Conservation (phyloP, 2,113 vertebrate genomes). For the Lophius piscatorius region DNA sequence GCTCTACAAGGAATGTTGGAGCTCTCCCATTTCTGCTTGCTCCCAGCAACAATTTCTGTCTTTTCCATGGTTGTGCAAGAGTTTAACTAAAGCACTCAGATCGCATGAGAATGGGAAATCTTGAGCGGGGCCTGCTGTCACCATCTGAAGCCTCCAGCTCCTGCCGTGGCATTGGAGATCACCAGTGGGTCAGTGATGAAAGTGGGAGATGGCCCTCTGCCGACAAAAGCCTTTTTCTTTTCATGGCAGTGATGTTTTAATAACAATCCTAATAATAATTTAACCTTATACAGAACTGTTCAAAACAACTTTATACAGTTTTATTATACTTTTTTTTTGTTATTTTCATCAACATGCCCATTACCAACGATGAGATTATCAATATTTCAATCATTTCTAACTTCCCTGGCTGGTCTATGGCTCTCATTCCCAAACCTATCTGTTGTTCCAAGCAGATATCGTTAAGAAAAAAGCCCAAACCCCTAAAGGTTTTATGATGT, state of each 20-base stretch:
- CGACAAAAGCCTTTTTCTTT: constrained; percentile 7
- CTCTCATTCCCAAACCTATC: too few species aligned
- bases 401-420: too few species aligned
- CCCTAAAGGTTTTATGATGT: too few species aligned
- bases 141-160: constrained; percentile 45
- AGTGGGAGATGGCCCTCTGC: constrained; percentile 13
- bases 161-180: constrained; percentile 29
- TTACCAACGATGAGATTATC: not conserved
- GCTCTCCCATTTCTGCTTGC: constrained; percentile 39
- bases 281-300: not conserved
- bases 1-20: constrained; percentile 47
- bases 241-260: not conserved
- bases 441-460: too few species aligned
- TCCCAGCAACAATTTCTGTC: constrained; percentile 52
- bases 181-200: constrained; percentile 33
- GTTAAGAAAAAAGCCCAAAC: too few species aligned
- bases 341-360: not conserved
- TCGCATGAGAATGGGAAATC: constrained; percentile 37
- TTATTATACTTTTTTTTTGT: not conserved
- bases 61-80: constrained; percentile 61
- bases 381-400: not conserved
- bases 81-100: constrained; percentile 47
- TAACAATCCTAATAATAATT: not conserved
- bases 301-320: not conserved
- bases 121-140: constrained; percentile 39